Percentiles rank a stretch among this genome's conserved stretches.
Conservation (phyloP, 2,797 vertebrate species). For the Cercopithecus neglectus region DNA sequence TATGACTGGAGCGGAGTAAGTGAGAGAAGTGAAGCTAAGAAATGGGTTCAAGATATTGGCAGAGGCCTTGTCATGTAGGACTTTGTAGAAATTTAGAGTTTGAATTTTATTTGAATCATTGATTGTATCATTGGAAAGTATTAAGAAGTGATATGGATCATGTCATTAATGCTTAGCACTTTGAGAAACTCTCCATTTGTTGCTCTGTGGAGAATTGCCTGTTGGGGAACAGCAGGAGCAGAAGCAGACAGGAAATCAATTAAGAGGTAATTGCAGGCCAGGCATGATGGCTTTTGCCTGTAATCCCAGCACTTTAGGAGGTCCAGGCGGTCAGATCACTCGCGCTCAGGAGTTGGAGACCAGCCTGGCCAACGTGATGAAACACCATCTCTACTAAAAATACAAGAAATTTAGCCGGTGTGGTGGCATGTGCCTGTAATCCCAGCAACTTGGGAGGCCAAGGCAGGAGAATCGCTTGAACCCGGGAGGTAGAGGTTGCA, state of each 20-base stretch:
- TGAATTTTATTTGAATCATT: conserved; percentile 35
- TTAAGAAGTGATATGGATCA: not conserved
- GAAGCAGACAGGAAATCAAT: not conserved
- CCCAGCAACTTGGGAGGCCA: not conserved
- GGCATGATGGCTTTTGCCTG: not conserved
- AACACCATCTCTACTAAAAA: not conserved
- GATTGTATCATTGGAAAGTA: not conserved
- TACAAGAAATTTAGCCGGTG: not conserved
- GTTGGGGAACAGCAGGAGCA: not conserved
- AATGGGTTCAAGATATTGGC: not conserved
- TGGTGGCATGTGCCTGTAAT: not conserved
- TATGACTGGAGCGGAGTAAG: not conserved
- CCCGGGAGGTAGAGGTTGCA: not conserved
- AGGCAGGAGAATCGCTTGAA: not conserved
- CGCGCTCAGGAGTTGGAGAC: not conserved
- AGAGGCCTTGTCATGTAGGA: not conserved
- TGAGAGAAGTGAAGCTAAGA: not conserved
- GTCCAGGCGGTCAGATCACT: not conserved
- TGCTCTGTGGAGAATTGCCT: not conserved
- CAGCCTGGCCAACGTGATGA: not conserved
- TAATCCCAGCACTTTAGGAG: not conserved
- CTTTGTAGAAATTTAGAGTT: not conserved
- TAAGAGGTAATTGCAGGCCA: not conserved
- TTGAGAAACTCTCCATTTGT: not conserved
- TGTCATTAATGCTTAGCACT: not conserved